Percentiles rank a stretch among this genome's conserved stretches.
These are phyloP conservation scores for Pachyuromys duprasi DNA, from an alignment of 2,797 vertebrate species.

Conservation along the genomic window DNA sequence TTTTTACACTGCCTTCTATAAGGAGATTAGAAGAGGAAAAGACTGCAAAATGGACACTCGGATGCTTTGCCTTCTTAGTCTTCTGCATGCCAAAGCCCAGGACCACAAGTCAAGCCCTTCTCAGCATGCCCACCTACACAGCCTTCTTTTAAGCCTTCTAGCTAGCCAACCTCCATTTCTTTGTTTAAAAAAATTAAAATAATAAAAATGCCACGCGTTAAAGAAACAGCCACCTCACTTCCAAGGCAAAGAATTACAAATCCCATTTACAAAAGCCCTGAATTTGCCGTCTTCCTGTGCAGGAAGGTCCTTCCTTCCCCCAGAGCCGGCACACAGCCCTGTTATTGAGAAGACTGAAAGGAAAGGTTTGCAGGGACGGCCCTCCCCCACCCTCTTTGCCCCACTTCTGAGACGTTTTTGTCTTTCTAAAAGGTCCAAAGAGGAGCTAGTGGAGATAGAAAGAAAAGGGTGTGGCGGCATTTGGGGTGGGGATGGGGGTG, in stretches of 20 bases:
- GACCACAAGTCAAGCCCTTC: constrained; percentile 87
- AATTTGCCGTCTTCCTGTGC: constrained; percentile 72
- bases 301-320: constrained; percentile 71
- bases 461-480: neutral
- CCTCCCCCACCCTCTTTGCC: neutral
- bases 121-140: constrained; percentile 45
- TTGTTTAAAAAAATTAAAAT: constrained; percentile 24
- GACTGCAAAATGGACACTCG: constrained; percentile 88
- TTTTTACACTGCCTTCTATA: constrained; percentile 90
- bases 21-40: constrained; percentile 91
- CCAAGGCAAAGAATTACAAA: constrained; percentile 78
- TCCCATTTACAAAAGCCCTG: constrained; percentile 75
- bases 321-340: constrained; percentile 65
- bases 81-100: constrained; percentile 86
- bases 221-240: constrained; percentile 69
- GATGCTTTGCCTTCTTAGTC: constrained; percentile 87
- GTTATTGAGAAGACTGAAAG: neutral
- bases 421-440: constrained; percentile 60
- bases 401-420: neutral
- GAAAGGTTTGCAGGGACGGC: neutral
- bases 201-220: neutral
- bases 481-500: constrained; percentile 1
- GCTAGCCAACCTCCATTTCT: constrained; percentile 73
- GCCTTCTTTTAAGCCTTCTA: constrained; percentile 77
- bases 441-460: neutral